These are phyloP conservation scores for Epizoanthus stellaris DNA, from an alignment of 92 coral and sea anemone species.

Conservation along the genomic window DNA sequence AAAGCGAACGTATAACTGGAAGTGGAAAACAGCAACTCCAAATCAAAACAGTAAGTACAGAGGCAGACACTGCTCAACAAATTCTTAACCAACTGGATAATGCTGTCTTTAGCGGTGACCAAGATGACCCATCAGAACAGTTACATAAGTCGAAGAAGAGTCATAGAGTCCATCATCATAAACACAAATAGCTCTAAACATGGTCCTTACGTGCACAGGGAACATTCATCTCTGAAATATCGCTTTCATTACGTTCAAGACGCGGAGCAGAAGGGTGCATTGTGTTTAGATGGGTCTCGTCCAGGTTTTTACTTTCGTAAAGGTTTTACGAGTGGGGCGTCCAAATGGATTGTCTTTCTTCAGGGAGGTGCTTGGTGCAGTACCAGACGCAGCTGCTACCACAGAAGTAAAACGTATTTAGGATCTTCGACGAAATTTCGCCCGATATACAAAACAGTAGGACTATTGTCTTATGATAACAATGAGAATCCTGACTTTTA, in stretches of 20 bases:
- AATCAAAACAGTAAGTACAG: not conserved
- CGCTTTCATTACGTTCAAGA: conserved; percentile 49
- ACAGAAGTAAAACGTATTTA: conserved; percentile 67
- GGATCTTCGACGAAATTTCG: conserved; percentile 74
- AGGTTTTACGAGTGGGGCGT: conserved; percentile 66
- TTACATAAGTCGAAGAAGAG: conserved; percentile 5
- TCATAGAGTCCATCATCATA: conserved; percentile 23
- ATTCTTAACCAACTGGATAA: conserved; percentile 67
- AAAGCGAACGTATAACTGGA: not conserved
- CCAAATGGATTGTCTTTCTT: conserved; percentile 85
- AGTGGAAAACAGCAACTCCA: not conserved
- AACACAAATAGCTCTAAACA: conserved; percentile 19
- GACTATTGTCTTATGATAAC: conserved; percentile 66
- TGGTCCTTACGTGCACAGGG: conserved; percentile 9
- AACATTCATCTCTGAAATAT: conserved; percentile 30
- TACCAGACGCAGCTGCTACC: conserved; percentile 69
- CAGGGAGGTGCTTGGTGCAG: conserved; percentile 99
- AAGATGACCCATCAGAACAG: conserved; percentile 11
- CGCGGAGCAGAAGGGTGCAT: conserved; percentile 79
- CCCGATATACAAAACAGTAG: conserved; percentile 63
- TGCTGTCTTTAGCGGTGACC: conserved; percentile 59
- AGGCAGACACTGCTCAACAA: conserved; percentile 32
- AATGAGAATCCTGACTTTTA: conserved; percentile 76
- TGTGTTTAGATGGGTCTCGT: conserved; percentile 89
- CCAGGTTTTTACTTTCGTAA: conserved; percentile 80